Conservation (phyloP, 2,888 invertebrate genomes). For the Lamproptera curius region DNA sequence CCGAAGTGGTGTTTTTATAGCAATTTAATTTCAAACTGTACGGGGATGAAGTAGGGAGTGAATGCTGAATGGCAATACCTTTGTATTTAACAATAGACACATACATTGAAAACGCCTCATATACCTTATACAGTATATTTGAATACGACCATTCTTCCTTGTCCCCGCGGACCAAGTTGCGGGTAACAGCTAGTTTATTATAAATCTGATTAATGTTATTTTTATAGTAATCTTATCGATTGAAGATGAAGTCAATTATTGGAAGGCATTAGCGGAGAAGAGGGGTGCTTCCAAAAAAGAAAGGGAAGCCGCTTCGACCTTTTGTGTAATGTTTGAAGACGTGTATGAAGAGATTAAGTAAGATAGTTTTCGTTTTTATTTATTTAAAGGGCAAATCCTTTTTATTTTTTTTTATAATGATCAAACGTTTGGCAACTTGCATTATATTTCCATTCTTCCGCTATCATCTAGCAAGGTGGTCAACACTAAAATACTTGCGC, state of each 20-base stretch:
- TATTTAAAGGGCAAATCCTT: not conserved
- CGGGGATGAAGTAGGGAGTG: too few species aligned
- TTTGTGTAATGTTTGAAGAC: conserved; percentile 79
- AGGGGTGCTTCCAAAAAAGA: conserved; percentile 71
- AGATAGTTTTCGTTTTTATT: not conserved
- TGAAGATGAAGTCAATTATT: conserved; percentile 85
- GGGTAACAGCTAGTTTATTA: conserved; percentile 11
- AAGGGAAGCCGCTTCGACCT: conserved; percentile 76
- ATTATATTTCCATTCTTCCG: too few species aligned
- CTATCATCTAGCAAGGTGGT: not conserved
- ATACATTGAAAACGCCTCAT: too few species aligned
- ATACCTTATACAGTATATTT: conserved; percentile 1
- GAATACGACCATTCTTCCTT: too few species aligned
- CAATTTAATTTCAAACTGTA: too few species aligned
- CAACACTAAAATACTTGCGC: not conserved
- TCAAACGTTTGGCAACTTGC: too few species aligned
- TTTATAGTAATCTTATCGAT: conserved; percentile 80
- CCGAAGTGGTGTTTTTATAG: too few species aligned
- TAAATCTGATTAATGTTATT: not conserved
- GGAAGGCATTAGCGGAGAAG: conserved; percentile 78
- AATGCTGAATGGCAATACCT: too few species aligned
- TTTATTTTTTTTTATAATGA: not conserved
- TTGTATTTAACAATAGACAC: too few species aligned
- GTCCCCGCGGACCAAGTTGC: too few species aligned
- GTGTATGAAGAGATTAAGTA: conserved; percentile 80